Evolutionary conservation across 1,140 invertebrate species (phyloP).

Genomic region (Pseudomyrmex concolor): DNA sequence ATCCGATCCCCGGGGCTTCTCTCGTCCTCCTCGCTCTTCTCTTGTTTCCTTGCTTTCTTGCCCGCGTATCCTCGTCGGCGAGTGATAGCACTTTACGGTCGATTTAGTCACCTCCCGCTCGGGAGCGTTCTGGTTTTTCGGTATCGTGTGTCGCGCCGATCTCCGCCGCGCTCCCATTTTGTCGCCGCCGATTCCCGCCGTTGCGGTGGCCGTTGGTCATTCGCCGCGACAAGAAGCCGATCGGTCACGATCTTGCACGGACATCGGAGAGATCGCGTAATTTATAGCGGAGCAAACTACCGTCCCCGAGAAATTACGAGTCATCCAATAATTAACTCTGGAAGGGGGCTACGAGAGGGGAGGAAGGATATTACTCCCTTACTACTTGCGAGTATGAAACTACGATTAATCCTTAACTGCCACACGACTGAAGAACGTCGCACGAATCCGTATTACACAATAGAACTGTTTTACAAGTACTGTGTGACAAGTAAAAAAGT

Average conservation of each 20-base stretch:
- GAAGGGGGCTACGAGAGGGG: background rate
- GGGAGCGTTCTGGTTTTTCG: slow-evolving; percentile 70
- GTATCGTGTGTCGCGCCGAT: slow-evolving; percentile 31
- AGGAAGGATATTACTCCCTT: background rate
- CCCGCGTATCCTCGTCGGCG: slow-evolving; percentile 57
- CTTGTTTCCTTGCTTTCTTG: slow-evolving; percentile 41
- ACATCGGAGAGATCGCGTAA: slow-evolving; percentile 26
- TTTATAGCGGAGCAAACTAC: slow-evolving; percentile 35
- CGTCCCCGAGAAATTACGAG: slow-evolving; percentile 39
- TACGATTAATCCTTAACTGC: slow-evolving; percentile 3
- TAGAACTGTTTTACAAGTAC: too few species aligned
- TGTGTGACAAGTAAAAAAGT: background rate
- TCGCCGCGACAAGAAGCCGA: slow-evolving; percentile 26
- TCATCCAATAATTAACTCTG: slow-evolving; percentile 29
- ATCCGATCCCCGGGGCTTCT: slow-evolving; percentile 26
- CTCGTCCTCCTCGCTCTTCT: slow-evolving; percentile 17
- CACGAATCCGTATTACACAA: too few species aligned
- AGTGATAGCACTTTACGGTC: slow-evolving; percentile 77
- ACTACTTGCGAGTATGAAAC: background rate
- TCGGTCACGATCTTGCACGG: slow-evolving; percentile 28
- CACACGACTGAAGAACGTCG: background rate
- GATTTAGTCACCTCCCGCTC: slow-evolving; percentile 76
- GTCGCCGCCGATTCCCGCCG: slow-evolving; percentile 52
- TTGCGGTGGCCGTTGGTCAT: background rate
- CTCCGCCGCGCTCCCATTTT: background rate